Evolutionary conservation across 2,888 invertebrate species (phyloP).

Genomic region (Galerucella pusilla): DNA sequence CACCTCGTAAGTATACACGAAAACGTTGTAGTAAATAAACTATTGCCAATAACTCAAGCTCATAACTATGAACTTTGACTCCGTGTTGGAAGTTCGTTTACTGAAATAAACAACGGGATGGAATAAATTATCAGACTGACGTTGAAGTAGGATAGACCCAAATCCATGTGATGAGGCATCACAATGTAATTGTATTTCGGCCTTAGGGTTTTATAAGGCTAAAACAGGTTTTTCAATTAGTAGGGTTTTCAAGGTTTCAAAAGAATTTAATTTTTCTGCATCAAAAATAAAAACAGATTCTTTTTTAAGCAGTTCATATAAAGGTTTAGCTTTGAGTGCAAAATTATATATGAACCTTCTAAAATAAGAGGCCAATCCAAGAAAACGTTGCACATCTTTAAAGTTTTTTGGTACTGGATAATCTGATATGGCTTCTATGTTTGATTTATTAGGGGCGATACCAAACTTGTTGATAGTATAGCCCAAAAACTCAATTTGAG

Average conservation of each 20-base stretch:
- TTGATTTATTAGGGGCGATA: conserved; percentile 27
- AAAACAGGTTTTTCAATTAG: conserved; percentile 20
- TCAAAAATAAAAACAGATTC: too few species aligned
- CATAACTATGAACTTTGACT: conserved; percentile 27
- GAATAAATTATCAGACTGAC: conserved; percentile 21
- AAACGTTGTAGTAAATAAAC: too few species aligned
- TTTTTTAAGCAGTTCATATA: not conserved
- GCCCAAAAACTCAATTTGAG: conserved; percentile 21
- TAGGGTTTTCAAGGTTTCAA: conserved; percentile 24
- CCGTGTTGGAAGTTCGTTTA: conserved; percentile 18
- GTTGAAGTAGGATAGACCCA: conserved; percentile 26
- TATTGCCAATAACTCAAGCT: too few species aligned
- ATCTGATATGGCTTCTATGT: conserved; percentile 33
- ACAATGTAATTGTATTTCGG: conserved; percentile 21
- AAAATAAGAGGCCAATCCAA: conserved; percentile 39
- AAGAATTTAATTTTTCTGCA: not conserved
- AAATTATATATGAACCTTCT: conserved; percentile 40
- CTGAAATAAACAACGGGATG: conserved; percentile 33
- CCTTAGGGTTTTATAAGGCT: conserved; percentile 16
- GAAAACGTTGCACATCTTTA: conserved; percentile 37
- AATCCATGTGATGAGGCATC: conserved; percentile 18
- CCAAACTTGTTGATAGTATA: conserved; percentile 28
- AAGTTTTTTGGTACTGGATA: conserved; percentile 36
- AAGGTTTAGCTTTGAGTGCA: conserved; percentile 28
- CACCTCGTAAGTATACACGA: too few species aligned